Base-by-base conservation (phyloP, 2,797 vertebrate genomes). In the Macropodus opercularis region DNA sequence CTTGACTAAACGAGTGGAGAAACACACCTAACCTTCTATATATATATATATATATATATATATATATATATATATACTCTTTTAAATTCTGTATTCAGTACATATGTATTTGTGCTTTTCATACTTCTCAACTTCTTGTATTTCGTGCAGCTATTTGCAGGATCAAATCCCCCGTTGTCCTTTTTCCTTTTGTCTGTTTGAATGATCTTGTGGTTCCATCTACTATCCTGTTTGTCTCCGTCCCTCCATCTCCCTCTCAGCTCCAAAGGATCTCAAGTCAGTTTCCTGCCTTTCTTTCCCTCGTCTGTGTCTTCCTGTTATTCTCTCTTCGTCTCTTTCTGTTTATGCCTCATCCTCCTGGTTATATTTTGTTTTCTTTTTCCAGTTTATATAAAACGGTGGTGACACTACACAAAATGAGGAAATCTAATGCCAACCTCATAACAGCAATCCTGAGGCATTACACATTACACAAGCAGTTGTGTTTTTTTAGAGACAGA, bases 211-310 rank as follows among this genome's bases (percentile, higher is more conserved):
- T 64, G 39, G 27, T 62, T 82, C 54, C 1, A 9, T 75, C 62
- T 55, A 13, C 59, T 71, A 75, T 86, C 86, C 81, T 87, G 83
- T 87, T 82, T 87, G 75, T 72, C 82, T 75, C 69, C 62, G 72
- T 85, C 79, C 42, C 68, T 82, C 66, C 84, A 78, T 90, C 85
- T 77, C 75, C 60, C 57, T 69, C 68, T 18, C 49, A 48, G 80
- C 63, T 43, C 59, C 1, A 21, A 77, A 55, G 52, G 74, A 77
- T 68, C 75, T 61, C 51, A 41, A 48, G 59, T 87, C 74, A 43
- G 56, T 81, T 93, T 92, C 92, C 92, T 91, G 88, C 71, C 80
- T 90, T 92, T 91, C 86, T 90, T 89, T 72, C 35, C 71, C 71
- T 78, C 69, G 63, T 89, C 77, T 80, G 73, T 73, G 63, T 80